Conservation (phyloP, 2,113 vertebrate genomes). For the Callipepla squamata region DNA sequence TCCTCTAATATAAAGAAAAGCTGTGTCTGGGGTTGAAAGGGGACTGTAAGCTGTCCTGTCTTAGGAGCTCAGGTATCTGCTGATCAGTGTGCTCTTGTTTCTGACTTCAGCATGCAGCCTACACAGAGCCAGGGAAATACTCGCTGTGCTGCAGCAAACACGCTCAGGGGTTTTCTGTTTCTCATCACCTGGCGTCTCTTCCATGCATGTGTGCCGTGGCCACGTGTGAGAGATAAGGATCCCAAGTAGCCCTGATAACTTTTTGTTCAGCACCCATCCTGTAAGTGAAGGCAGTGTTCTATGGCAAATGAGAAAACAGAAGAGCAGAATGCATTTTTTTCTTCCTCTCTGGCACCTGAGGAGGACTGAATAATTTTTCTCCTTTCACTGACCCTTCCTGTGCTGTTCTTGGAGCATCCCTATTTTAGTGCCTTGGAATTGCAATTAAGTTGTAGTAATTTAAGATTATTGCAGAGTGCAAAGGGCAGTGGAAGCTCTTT, state of each 20-base stretch:
- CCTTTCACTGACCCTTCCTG: not conserved
- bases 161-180: conserved; percentile 62
- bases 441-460: conserved; percentile 77
- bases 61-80: conserved; percentile 7
- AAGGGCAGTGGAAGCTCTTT: conserved; percentile 74
- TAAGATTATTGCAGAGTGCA: conserved; percentile 74
- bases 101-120: not conserved
- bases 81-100: conserved; percentile 36
- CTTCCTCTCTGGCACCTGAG: conserved; percentile 12
- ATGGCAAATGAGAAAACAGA: not conserved
- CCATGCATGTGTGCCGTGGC: conserved; percentile 54
- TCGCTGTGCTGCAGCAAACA: conserved; percentile 18
- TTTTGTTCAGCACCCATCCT: conserved; percentile 23
- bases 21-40: not conserved
- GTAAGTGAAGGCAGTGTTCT: conserved; percentile 21
- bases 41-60: not conserved
- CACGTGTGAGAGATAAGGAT: conserved; percentile 43
- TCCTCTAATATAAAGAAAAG: not conserved
- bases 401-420: conserved; percentile 51
- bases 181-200: conserved; percentile 44
- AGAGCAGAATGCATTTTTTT: not conserved
- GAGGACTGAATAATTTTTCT: conserved; percentile 61
- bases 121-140: conserved; percentile 1
- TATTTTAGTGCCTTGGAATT: conserved; percentile 72
- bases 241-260: conserved; percentile 37